A percentile compares a stretch with the other conserved stretches of the same genome.
These are phyloP conservation scores for Octodon degus DNA, from an alignment of 2,113 vertebrate species.

Conservation along the genomic window DNA sequence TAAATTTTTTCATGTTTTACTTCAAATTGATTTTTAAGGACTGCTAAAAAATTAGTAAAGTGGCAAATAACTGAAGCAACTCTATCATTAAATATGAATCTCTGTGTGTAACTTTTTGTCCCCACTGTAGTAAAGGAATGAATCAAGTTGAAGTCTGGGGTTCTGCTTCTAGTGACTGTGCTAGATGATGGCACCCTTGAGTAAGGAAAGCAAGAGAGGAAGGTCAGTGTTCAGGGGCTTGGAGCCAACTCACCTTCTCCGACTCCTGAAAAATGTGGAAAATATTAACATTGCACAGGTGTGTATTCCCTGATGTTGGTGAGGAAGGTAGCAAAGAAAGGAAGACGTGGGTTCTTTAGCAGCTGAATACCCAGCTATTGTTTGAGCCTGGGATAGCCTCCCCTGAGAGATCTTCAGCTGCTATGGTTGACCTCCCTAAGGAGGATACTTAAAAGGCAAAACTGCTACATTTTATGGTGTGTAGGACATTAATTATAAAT, in stretches of 20 bases:
- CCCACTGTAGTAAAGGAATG: not conserved
- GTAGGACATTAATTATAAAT: not conserved
- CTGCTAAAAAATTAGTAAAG: conserved; percentile 25
- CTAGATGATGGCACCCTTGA: not conserved
- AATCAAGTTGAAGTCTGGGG: not conserved
- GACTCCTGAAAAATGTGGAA: not conserved
- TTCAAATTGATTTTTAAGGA: conserved; percentile 18
- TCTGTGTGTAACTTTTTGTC: not conserved
- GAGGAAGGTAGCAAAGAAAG: not conserved
- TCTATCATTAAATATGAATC: not conserved
- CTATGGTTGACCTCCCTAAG: not conserved
- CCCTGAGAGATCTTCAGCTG: not conserved
- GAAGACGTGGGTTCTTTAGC: not conserved
- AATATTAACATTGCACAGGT: not conserved
- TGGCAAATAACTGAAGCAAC: not conserved
- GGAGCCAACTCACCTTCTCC: not conserved
- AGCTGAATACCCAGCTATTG: not conserved
- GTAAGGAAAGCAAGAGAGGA: not conserved
- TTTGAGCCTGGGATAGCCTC: not conserved
- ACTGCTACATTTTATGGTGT: not conserved
- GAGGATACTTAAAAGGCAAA: not conserved
- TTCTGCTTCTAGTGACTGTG: not conserved
- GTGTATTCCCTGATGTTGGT: not conserved
- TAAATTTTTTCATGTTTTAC: not conserved
- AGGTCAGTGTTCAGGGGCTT: not conserved